A percentile compares a stretch with the other conserved stretches of the same genome.
phyloP scores from a whole-genome alignment of 2,113 vertebrate species.

The Seriola aureovittata region DNA sequence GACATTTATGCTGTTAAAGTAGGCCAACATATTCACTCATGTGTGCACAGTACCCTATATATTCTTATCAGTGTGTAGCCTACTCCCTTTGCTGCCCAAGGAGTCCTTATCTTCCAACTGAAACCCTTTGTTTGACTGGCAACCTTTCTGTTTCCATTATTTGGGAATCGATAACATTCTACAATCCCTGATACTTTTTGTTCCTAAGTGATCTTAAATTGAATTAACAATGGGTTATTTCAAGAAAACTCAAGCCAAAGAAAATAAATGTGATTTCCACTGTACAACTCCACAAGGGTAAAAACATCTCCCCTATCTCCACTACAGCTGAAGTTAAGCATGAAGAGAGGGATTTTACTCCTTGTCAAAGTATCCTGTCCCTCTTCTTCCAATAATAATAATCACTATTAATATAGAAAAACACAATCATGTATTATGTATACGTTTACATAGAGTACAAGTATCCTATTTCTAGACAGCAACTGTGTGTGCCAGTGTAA shows the following conservation, averaged over 20 bases:
- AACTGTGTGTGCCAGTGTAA: background rate
- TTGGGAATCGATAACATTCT: background rate
- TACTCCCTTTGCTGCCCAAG: conserved; percentile 7
- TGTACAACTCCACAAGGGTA: background rate
- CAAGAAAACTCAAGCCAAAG: conserved; percentile 22
- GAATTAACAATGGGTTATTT: conserved; percentile 1
- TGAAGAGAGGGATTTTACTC: background rate
- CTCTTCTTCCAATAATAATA: background rate
- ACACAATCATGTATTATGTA: background rate
- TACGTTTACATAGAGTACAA: no score
- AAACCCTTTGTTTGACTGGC: conserved; percentile 2
- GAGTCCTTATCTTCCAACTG: conserved; percentile 31
- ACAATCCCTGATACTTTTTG: background rate
- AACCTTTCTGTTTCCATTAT: background rate
- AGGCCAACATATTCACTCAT: conserved; percentile 13
- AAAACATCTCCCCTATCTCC: background rate
- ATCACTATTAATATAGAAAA: background rate
- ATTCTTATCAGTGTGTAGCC: conserved; percentile 31
- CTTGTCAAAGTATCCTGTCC: background rate
- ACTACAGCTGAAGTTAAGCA: conserved; percentile 20
- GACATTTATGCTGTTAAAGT: conserved; percentile 21
- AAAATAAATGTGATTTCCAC: conserved; percentile 39
- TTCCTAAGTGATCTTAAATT: background rate
- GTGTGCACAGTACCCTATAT: background rate
- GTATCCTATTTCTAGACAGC: no score